Evolutionary conservation across 2,797 vertebrate species (phyloP).

Genomic region (Acipenser ruthenus): DNA sequence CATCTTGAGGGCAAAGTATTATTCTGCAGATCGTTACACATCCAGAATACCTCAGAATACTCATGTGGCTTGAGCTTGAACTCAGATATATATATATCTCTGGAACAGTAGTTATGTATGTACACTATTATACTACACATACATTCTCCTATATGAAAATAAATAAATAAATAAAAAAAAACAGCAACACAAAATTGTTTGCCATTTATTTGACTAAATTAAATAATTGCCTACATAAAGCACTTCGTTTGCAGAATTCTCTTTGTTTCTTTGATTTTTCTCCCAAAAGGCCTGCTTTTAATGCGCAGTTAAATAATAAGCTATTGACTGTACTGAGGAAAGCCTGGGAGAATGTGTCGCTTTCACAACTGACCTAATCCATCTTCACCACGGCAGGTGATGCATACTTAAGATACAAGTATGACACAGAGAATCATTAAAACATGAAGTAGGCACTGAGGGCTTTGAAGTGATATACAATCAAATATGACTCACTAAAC

Average conservation of each 20-base stretch:
- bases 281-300: not conserved
- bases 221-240: conserved; percentile 8
- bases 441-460: not conserved
- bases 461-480: not conserved
- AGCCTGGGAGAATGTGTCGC: not conserved
- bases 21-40: too few species aligned
- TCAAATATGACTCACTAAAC: not conserved
- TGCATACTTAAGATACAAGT: not conserved
- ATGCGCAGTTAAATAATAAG: not conserved
- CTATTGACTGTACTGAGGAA: not conserved
- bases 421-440: not conserved
- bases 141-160: too few species aligned
- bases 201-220: not conserved
- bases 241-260: conserved; percentile 2
- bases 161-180: too few species aligned
- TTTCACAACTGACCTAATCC: conserved; percentile 5
- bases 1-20: too few species aligned
- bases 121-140: too few species aligned
- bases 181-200: too few species aligned
- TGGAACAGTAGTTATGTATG: too few species aligned
- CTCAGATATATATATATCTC: too few species aligned
- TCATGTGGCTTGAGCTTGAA: too few species aligned
- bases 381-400: not conserved
- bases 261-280: not conserved
- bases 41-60: too few species aligned